phyloP scores from a whole-genome alignment of 2,113 vertebrate species.

The Drymodes brunneopygia region DNA sequence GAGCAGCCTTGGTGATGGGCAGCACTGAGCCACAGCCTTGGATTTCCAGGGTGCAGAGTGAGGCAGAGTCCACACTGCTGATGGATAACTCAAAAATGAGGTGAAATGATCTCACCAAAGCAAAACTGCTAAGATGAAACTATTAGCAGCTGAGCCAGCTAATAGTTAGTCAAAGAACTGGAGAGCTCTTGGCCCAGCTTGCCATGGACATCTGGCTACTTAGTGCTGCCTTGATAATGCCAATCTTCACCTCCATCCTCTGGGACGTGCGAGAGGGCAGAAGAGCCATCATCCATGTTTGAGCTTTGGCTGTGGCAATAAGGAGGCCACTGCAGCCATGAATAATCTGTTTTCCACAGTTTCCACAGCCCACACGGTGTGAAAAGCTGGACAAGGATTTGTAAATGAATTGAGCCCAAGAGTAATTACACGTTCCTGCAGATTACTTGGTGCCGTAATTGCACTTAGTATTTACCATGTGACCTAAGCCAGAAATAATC shows the following conservation, averaged over 20 bases:
- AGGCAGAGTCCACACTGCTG: neutral
- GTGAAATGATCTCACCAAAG: neutral
- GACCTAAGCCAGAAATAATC: slow-evolving; percentile 69
- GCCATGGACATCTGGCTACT: neutral
- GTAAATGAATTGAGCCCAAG: slow-evolving; percentile 66
- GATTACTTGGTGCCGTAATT: slow-evolving; percentile 66
- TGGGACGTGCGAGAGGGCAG: neutral
- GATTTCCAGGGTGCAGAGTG: neutral
- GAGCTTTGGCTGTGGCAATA: neutral
- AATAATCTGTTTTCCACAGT: slow-evolving; percentile 39
- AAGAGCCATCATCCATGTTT: neutral
- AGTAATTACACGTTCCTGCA: slow-evolving; percentile 68
- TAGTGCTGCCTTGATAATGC: neutral
- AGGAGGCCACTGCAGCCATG: neutral
- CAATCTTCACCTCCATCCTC: neutral
- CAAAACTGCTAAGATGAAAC: neutral
- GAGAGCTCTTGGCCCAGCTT: neutral
- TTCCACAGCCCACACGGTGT: slow-evolving; percentile 7
- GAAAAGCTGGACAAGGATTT: slow-evolving; percentile 63
- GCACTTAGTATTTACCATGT: slow-evolving; percentile 68
- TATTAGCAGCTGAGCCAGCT: neutral
- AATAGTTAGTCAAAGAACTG: neutral
- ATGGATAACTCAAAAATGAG: neutral
- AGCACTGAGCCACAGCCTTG: neutral
- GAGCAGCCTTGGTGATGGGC: neutral